Conservation (phyloP, 2,888 invertebrate species). For the Tortricodes alternella region DNA sequence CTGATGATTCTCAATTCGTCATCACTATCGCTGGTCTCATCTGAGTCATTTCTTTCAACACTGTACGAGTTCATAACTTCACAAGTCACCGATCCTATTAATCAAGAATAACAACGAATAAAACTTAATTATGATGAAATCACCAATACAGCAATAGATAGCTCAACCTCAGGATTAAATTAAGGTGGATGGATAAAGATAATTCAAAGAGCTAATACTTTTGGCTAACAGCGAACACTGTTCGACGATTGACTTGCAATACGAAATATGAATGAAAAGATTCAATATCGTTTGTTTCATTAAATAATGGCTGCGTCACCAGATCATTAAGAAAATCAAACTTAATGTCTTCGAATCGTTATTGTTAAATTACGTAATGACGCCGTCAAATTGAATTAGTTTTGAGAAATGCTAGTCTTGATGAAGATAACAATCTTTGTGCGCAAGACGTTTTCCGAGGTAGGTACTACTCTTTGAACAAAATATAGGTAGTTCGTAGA, state of each 20-base stretch:
- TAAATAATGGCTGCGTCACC: background rate
- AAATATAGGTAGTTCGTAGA: no score
- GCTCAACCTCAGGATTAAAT: background rate
- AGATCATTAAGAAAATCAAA: background rate
- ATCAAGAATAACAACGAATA: conserved; percentile 16
- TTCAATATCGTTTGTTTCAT: background rate
- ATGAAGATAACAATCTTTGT: no score
- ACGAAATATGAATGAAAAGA: background rate
- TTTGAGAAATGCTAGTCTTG: no score
- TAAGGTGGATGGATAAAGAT: background rate
- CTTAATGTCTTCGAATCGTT: background rate
- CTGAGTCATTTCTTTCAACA: conserved; percentile 26
- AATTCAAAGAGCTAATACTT: background rate
- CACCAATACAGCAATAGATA: background rate
- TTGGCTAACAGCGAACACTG: background rate
- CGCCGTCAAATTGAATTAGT: background rate
- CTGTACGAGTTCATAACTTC: conserved; percentile 22
- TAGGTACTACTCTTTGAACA: no score
- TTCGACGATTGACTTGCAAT: background rate
- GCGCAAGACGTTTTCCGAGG: no score
- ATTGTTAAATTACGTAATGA: background rate
- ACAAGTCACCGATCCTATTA: conserved; percentile 37
- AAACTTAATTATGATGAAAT: background rate
- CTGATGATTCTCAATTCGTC: conserved; percentile 39
- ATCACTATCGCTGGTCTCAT: conserved; percentile 42